phyloP scores from a whole-genome alignment of 2,888 invertebrate genomes.

The Coleophora deauratella region DNA sequence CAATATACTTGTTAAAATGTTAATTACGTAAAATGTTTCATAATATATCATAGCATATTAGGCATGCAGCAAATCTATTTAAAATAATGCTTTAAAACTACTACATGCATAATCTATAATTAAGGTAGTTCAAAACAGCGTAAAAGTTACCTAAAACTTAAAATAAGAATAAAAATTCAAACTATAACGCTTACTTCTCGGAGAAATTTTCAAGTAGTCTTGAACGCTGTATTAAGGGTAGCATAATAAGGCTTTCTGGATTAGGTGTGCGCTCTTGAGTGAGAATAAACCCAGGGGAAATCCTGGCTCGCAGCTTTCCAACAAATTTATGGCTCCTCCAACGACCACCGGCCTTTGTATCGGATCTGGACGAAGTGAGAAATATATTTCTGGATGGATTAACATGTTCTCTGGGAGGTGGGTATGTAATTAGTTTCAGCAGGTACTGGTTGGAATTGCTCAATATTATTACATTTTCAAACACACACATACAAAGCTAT shows the following conservation, averaged over 20 bases:
- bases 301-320: conserved; percentile 70
- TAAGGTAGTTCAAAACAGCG: conserved; percentile 20
- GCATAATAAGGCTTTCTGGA: conserved; percentile 74
- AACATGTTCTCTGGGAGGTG: conserved; percentile 38
- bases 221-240: conserved; percentile 71
- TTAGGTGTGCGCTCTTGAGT: conserved; percentile 72
- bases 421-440: conserved; percentile 47
- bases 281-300: conserved; percentile 73
- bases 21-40: no score
- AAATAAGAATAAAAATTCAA: conserved; percentile 30
- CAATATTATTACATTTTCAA: no score
- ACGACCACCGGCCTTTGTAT: conserved; percentile 70
- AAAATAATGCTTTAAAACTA: no score
- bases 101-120: no score
- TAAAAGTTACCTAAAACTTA: conserved; percentile 22
- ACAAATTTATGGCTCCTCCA: conserved; percentile 69
- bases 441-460: conserved; percentile 34
- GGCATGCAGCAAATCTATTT: no score
- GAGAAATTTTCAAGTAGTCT: conserved; percentile 72
- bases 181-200: conserved; percentile 55
- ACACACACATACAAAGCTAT: no score
- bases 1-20: no score
- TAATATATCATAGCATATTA: no score
- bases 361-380: conserved; percentile 62
- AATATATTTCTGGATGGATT: conserved; percentile 68